Evolutionary conservation across 2,888 invertebrate genomes (phyloP), one percentile per base, ranked within the genome.

Genomic region (Amiota mariae): DNA sequence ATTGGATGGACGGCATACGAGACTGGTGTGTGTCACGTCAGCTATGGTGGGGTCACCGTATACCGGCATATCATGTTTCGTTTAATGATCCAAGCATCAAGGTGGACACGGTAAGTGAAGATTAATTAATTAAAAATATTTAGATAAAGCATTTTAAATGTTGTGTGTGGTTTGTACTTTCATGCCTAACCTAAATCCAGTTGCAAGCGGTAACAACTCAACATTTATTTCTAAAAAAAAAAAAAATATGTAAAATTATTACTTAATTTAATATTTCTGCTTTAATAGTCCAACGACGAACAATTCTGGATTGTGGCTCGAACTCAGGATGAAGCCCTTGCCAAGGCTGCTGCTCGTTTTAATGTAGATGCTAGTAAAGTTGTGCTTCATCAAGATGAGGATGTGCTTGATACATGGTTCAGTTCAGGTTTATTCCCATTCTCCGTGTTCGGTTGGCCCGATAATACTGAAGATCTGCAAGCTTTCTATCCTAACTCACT

Each of bases 1-100:
- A 95, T 87, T 99, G 99, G 99, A 94, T 99, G 93, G 96, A 96
- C 86, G 96, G 96, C 86, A 97, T 98, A 80, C 92, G 98, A 6
- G 99, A 99, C 90, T 99, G 99, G 99, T 99, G 99, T 90, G 96
- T 99, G 75, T 99, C 98, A 0, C 92, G 97, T 1, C 99, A 99
- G 90, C 91, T 99, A 72, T 99, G 99, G 99, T 99, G 99, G 99
- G 99, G 99, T 1, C 99, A 99, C 90, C 93, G 97, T 74, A 97
- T 99, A 80, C 99, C 99, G 0, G 98, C 97, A 0, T 99, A 98
- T 88, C 93, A 92, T 86, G 94, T 97, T 13, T 92, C 91, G 11
- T 89, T 93, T 73, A 90, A 90, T 73, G 92, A 91, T 85, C 77
- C 89, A 47, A 81, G 82, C 63, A 90, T 87, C 12, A 80, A 85